Evolutionary conservation across 1,140 invertebrate species (phyloP), one percentile per base, ranked within the genome.

Genomic region (Eciton burchellii): DNA sequence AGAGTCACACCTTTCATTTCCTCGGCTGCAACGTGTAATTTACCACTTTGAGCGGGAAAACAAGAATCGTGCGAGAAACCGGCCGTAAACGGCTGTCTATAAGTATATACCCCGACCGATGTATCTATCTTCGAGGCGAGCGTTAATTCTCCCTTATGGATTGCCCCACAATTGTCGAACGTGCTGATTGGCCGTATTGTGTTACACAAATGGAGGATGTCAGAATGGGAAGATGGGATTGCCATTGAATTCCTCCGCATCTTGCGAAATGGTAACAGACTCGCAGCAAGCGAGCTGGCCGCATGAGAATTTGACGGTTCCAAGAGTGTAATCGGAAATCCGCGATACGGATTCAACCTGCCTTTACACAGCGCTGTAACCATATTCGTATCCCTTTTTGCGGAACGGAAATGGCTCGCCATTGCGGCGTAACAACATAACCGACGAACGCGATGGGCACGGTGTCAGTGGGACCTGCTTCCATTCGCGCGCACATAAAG

Each of bases 1-100:
- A 71, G 68, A 79, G 83, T 88, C 86, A 83, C 86, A 88, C 86
- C 86, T 88, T 88, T 88, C 86, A 71, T 88, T 85, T 84, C 83
- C 73, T 88, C 56, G n/a, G 41, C 29, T 74, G 60, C 43, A 72
- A 83, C 82, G 66, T 88, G 72, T 88, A 88, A 88, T 88, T 88
- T 88, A 82, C 85, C 54, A 57, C 63, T 84, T 87, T 54, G 73
- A 35, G 16, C 49, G 62, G 60, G 52, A 83, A 79, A 66, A 66
- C 74, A 62, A 79, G 74, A 79, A 68, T 79, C 63, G 52, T 70
- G 43, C 35, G 63, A 79, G 74, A 43, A 70, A 70, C 74, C 63
- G 74, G 24, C 63, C 63, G 26, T 79, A 79, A 79, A 79, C 74
- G 74, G 74, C 49, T 52, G 62, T 63, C 74, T 70, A 79, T 79